Evolutionary conservation across 2,797 vertebrate species (phyloP), one percentile per base, ranked within the genome.

Genomic region (Enteromius fasciolatus): DNA sequence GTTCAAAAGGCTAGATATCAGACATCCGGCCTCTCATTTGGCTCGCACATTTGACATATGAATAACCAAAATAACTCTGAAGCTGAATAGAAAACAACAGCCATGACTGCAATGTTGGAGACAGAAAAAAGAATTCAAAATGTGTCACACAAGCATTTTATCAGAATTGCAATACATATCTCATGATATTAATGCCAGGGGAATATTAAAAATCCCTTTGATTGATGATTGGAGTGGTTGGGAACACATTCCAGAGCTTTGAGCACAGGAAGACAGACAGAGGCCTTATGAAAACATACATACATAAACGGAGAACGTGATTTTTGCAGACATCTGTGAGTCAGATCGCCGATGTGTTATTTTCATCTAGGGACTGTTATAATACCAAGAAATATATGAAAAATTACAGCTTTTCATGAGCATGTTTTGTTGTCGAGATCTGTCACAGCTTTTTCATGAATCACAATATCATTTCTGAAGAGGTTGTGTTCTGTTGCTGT

Each of bases 1-100:
- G 48, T 69, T 78, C 46, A 67, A 67, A 67, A 52, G 28, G 41
- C 61, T 33, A 64, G 76, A 78, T 50, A 50, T 33, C 25, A 68
- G 46, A 52, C 28, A 78, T 39, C 36, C 20, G 0, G 64, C 46
- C 46, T 68, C 46, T 63, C 18, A 61, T 76, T 46, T 61, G 39
- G 36, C 23, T 76, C 36, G 6, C 17, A 46, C 23, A 3, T 78
- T 66, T 67, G 63, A 52, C 31, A 66, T 23, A 52, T 67, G 14
- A 11, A 25, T 54, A 5, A 31, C 46, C 25, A 31, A 72, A 72
- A 72, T 48, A 15, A 66, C 59, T 64, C 46, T 31, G 59, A 57
- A 75, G 50, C 6, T 57, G 48, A 57, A 39, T 17, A 23, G 6
- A 17, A 54, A 25, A 54, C 36, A 33, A 63, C 33, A 66, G 17